A percentile compares a stretch with the other conserved stretches of the same genome.
Evolutionary conservation across 2,888 invertebrate genomes (phyloP).

Genomic region (Spodoptera picta): DNA sequence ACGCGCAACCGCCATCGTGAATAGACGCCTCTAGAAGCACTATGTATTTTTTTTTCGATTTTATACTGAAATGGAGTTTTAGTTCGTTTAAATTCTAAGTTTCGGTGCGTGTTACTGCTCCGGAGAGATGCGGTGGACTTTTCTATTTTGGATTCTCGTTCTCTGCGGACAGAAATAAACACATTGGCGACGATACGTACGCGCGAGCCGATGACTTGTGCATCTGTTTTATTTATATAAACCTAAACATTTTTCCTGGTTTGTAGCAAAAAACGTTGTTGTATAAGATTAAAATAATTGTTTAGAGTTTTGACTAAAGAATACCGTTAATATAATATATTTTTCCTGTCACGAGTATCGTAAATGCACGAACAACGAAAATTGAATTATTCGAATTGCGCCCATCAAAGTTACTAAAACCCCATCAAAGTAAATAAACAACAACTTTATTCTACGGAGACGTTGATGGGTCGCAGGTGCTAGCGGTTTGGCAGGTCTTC

Average conservation of each 20-base stretch:
- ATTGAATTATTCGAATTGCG: too few relatives aligned
- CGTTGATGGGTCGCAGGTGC: conserved; percentile 62
- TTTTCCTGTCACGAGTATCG: too few relatives aligned
- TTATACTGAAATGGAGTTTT: conserved; percentile 53
- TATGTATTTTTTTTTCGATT: conserved; percentile 19
- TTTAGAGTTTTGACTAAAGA: too few relatives aligned
- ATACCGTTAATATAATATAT: too few relatives aligned
- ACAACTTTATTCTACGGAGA: conserved; percentile 9
- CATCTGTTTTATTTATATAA: conserved; percentile 66
- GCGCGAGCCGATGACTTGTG: conserved; percentile 66
- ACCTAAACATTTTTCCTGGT: conserved; percentile 38
- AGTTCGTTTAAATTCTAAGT: conserved; percentile 48
- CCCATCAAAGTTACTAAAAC: too few relatives aligned
- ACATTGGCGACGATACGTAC: conserved; percentile 74
- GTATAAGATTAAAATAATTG: not conserved
- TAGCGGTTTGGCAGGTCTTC: conserved; percentile 51
- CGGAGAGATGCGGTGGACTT: conserved; percentile 80
- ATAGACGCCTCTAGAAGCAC: conserved; percentile 58
- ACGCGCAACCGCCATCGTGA: conserved; percentile 65
- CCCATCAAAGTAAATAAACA: too few relatives aligned
- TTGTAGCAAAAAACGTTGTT: conserved; percentile 7
- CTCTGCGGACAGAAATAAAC: conserved; percentile 83
- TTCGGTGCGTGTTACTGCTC: conserved; percentile 77
- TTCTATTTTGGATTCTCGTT: conserved; percentile 84
- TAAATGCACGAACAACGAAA: too few relatives aligned